These are phyloP conservation scores for Lagorchestes hirsutus DNA, from an alignment of 2,797 vertebrate genomes.

Conservation along the genomic window DNA sequence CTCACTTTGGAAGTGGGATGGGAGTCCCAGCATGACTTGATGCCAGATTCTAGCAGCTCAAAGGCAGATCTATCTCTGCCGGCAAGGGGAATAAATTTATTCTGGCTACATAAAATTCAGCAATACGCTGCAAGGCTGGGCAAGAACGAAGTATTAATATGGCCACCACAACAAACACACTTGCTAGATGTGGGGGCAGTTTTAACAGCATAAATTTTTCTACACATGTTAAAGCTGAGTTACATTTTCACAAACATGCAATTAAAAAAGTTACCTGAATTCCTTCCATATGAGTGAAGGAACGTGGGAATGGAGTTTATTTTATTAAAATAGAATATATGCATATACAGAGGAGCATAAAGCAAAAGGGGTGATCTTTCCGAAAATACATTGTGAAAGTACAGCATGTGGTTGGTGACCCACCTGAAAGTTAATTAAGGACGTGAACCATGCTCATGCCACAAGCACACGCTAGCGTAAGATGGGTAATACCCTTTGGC, in stretches of 20 bases:
- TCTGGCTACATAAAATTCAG: not conserved
- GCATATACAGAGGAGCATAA: not conserved
- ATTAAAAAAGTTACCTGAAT: constrained; percentile 5
- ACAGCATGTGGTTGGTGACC: not conserved
- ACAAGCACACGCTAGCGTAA: accelerated
- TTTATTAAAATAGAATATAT: not conserved
- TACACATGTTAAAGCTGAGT: not conserved
- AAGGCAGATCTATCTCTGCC: not conserved
- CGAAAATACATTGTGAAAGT: not conserved
- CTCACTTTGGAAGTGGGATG: not conserved
- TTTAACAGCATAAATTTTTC: not conserved
- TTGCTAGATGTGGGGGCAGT: not conserved
- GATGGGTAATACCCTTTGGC: not conserved
- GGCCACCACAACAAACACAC: not conserved
- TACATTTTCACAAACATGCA: constrained; percentile 4
- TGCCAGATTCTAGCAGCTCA: not conserved
- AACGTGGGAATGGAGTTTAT: not conserved
- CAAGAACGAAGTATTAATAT: not conserved
- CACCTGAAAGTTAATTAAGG: not conserved
- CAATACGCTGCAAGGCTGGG: not conserved
- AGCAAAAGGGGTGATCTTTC: not conserved
- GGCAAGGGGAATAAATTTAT: not conserved
- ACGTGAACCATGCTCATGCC: not conserved
- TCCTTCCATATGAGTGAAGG: not conserved
- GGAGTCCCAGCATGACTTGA: not conserved